A percentile compares a stretch with the other conserved stretches of the same genome.
These are phyloP conservation scores for Drosophila barbarae DNA, from an alignment of 2,888 invertebrate species.

Conservation along the genomic window DNA sequence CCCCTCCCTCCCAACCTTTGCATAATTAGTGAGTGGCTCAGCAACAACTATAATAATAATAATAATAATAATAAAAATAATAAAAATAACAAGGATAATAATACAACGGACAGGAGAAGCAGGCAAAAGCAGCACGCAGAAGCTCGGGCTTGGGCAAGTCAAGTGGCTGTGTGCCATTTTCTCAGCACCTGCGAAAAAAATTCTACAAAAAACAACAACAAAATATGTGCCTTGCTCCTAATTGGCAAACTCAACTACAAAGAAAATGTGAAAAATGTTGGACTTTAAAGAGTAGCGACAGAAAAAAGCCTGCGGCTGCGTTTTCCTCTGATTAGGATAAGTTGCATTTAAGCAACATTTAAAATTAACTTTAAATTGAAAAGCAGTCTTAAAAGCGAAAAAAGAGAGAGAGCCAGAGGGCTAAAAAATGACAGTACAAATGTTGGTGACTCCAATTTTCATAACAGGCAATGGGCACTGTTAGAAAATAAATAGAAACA, in stretches of 20 bases:
- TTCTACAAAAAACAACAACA: neutral
- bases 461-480: slow-evolving; percentile 4
- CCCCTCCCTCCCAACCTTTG: slow-evolving; percentile 31
- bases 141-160: slow-evolving; percentile 51
- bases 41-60: slow-evolving; percentile 34
- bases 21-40: slow-evolving; percentile 71
- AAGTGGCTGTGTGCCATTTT: slow-evolving; percentile 71
- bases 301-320: slow-evolving; percentile 23
- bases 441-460: neutral
- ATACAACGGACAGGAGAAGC: slow-evolving; percentile 7
- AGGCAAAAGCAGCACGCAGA: slow-evolving; percentile 14
- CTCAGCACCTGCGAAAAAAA: slow-evolving; percentile 41
- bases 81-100: slow-evolving; percentile 38
- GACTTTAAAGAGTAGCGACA: slow-evolving; percentile 29
- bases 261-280: slow-evolving; percentile 26
- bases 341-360: slow-evolving; percentile 68
- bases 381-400: slow-evolving; percentile 4
- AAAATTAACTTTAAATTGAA: slow-evolving; percentile 44
- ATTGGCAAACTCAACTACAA: slow-evolving; percentile 52
- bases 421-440: neutral
- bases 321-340: slow-evolving; percentile 31
- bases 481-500: slow-evolving; percentile 18
- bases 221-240: slow-evolving; percentile 49
- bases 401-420: neutral
- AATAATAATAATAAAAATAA: slow-evolving; percentile 29